Conservation (phyloP, 1,140 invertebrate genomes). For the Ceratina japonica region DNA sequence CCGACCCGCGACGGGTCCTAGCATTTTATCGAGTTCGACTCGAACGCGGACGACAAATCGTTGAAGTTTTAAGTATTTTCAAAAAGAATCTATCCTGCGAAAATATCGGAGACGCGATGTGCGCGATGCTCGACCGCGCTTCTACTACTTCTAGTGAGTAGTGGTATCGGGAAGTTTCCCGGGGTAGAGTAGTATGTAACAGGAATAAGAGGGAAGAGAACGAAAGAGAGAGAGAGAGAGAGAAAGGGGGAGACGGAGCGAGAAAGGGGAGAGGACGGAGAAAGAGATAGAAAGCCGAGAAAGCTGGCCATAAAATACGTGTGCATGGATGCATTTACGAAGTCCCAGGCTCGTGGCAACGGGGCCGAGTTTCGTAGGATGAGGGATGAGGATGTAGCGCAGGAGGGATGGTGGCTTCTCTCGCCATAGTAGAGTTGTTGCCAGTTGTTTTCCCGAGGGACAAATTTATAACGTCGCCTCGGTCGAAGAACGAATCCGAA, state of each 20-base stretch:
- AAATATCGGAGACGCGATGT: constrained; percentile 57
- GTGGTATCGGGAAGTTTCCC: constrained; percentile 7
- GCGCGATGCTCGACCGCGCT: background rate
- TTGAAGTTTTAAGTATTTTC: constrained; percentile 73
- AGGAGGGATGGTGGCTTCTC: background rate
- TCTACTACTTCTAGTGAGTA: constrained; percentile 12
- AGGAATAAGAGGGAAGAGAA: background rate
- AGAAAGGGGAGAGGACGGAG: constrained; percentile 7
- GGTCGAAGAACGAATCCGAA: constrained; percentile 46
- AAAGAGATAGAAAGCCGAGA: constrained; percentile 47
- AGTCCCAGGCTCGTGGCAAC: constrained; percentile 46
- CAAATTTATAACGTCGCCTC: constrained; percentile 67
- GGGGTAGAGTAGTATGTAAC: background rate
- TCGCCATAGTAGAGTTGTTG: constrained; percentile 42
- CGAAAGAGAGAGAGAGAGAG: constrained; percentile 5
- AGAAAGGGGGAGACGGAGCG: constrained; percentile 4
- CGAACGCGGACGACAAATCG: constrained; percentile 66
- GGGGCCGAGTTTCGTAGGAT: constrained; percentile 17
- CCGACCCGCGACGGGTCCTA: constrained; percentile 47
- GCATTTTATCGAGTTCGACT: constrained; percentile 66
- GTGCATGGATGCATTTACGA: constrained; percentile 71
- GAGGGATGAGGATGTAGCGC: constrained; percentile 42
- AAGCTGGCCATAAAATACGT: constrained; percentile 69
- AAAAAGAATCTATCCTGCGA: constrained; percentile 64
- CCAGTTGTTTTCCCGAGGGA: constrained; percentile 68